Evolutionary conservation across 2,797 vertebrate species (phyloP), one percentile per base, ranked within the genome.

Genomic region (Cossypha dichroa): DNA sequence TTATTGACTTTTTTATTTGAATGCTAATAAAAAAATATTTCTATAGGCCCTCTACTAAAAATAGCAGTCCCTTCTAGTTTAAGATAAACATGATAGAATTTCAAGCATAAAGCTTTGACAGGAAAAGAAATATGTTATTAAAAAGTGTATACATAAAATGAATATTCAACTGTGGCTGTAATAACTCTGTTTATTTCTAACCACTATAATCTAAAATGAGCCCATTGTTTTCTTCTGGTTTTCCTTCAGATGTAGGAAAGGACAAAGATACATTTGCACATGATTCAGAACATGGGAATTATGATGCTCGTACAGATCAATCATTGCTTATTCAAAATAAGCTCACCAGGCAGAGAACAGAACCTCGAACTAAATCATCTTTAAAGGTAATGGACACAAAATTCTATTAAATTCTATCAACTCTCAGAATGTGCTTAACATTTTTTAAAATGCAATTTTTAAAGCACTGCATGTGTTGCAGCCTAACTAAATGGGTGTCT

Each of bases 251-350:
- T 56, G 91, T 98, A 84, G 98, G 95, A 78, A 99, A 98, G 96
- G 98, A 99, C 72, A 99, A 99, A 90, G 98, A 98, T 85, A 97
- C 96, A 66, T 99, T 98, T 34, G 96, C 97, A 60, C 99, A 99
- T 96, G 99, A 99, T 94, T 99, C 98, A 33, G 99, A 99, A 96
- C 98, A 98, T 21, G 98, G 98, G 40, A 97, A 98, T 54, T 98
- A 98, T 68, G 98, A 99, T 96, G 96, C 98, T 66, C 98, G 98
- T 86, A 98, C 98, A 52, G 98, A 99, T 68, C 98, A 99, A 85
- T 98, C 99, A 15, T 98, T 99, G 74, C 98, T 98, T 56, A 98
- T 99, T 72, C 98, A 98, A 93, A 99, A 98, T 89, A 98, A 98
- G n/a, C 94, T 98, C 94, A 96, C 88, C 60, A 98, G 98, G 68